Conservation (phyloP, 2,113 vertebrate genomes). For the Cnemophilus loriae region DNA sequence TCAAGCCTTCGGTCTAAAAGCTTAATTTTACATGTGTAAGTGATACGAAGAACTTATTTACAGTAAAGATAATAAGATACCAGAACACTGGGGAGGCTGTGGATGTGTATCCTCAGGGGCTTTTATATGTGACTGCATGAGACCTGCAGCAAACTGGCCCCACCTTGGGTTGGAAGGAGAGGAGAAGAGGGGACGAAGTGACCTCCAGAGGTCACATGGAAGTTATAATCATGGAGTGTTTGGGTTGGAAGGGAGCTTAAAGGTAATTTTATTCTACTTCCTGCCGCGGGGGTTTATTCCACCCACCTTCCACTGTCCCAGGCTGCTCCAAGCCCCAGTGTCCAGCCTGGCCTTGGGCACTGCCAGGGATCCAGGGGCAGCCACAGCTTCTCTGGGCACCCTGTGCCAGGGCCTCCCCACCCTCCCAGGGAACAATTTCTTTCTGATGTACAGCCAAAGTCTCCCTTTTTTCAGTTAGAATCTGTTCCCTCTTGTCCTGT, state of each 20-base stretch:
- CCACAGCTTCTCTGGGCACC: background rate
- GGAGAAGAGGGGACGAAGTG: background rate
- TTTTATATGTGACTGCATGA: fast-evolving
- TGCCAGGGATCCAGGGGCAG: background rate
- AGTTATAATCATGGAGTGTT: too few species aligned
- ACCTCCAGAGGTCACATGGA: background rate
- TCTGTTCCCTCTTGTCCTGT: fast-evolving
- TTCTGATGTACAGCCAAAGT: too few species aligned
- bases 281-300: too few species aligned
- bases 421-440: fast-evolving
- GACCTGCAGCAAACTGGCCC: fast-evolving
- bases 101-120: fast-evolving
- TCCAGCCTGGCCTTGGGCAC: fast-evolving
- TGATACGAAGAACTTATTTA: fast-evolving
- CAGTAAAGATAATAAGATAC: fast-evolving
- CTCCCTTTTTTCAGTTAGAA: fast-evolving
- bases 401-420: fast-evolving
- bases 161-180: background rate
- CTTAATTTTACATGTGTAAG: fast-evolving
- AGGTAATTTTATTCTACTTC: fast-evolving
- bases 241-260: background rate
- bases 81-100: fast-evolving
- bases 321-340: fast-evolving
- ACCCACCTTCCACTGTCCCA: fast-evolving
- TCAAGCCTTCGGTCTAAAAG: fast-evolving